These are phyloP conservation scores for Zaprionus taronus DNA, from an alignment of 1,140 invertebrate genomes.

Conservation along the genomic window DNA sequence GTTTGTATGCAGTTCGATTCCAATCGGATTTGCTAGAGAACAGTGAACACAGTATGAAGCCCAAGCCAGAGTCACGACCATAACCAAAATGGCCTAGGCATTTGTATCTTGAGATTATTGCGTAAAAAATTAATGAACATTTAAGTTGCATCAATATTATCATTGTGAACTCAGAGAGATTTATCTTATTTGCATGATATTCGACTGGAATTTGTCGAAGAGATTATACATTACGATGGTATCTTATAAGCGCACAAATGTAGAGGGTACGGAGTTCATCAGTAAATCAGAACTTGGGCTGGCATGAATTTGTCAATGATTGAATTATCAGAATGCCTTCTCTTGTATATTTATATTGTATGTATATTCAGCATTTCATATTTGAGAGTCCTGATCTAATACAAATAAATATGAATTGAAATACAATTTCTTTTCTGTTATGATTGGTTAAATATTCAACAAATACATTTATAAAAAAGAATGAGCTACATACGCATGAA, in stretches of 20 bases:
- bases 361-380: too few species aligned
- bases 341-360: too few species aligned
- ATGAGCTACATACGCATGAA: too few species aligned
- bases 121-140: constrained; percentile 63
- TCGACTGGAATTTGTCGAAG: neutral
- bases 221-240: neutral
- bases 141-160: constrained; percentile 18
- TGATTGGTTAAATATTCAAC: too few species aligned
- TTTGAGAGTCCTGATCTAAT: too few species aligned
- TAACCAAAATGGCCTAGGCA: neutral
- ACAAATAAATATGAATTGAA: too few species aligned
- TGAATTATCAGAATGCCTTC: too few species aligned
- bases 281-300: too few species aligned
- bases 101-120: constrained; percentile 29
- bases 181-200: neutral
- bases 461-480: too few species aligned
- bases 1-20: constrained; percentile 58
- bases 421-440: too few species aligned
- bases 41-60: neutral
- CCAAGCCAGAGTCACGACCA: neutral
- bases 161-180: neutral
- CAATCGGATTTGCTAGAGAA: constrained; percentile 47
- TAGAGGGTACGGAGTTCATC: too few species aligned
- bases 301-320: too few species aligned
- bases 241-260: neutral